A percentile compares a stretch with the other conserved stretches of the same genome.
These are phyloP conservation scores for Chrysomallon squamiferum DNA, from an alignment of 1,140 invertebrate species.

Conservation along the genomic window DNA sequence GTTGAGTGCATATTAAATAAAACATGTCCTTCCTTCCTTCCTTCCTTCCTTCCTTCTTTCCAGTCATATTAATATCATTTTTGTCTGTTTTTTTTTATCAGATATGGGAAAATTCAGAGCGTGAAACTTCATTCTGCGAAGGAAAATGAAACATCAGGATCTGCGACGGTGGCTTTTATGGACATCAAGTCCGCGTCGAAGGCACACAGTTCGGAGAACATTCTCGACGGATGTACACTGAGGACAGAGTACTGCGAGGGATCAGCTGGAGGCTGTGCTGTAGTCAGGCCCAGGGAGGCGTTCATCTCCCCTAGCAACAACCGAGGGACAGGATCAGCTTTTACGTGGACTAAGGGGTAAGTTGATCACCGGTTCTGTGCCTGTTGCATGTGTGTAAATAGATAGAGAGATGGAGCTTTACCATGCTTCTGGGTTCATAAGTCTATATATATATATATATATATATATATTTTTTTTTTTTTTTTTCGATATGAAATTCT, in stretches of 20 bases:
- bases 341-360: constrained; percentile 39
- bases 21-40: not conserved
- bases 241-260: constrained; percentile 94
- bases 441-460: no score
- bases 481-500: no score
- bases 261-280: constrained; percentile 63
- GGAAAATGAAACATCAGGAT: constrained; percentile 70
- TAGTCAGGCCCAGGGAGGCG: constrained; percentile 22
- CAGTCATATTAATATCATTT: no score
- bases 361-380: constrained; percentile 2
- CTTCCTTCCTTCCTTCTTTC: no score
- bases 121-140: constrained; percentile 81
- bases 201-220: constrained; percentile 88
- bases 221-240: constrained; percentile 81
- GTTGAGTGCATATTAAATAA: not conserved
- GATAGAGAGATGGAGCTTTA: no score
- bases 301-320: constrained; percentile 10
- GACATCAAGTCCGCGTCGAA: constrained; percentile 95
- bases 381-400: no score
- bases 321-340: constrained; percentile 8
- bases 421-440: no score
- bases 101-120: constrained; percentile 96
- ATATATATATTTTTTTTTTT: no score
- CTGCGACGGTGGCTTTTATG: constrained; percentile 92
- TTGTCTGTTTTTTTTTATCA: constrained; percentile 65